Evolutionary conservation across 1,140 invertebrate species (phyloP), one percentile per base, ranked within the genome.

Genomic region (Bathynomus jamesi): DNA sequence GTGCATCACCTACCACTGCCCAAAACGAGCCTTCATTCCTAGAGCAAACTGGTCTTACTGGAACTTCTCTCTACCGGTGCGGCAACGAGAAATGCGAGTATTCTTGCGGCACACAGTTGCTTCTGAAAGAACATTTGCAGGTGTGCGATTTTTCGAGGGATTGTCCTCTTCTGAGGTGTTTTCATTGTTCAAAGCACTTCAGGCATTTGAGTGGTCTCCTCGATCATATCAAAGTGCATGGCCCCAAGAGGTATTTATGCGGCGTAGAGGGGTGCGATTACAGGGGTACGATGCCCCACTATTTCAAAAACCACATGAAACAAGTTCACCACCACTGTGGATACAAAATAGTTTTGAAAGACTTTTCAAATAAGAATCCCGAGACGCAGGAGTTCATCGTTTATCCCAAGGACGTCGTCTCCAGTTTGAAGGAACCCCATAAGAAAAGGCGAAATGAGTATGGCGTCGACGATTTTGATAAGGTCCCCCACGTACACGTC

Each of bases 401-500:
- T 5, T 88, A 76, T 62, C 78, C 78, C 21, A 71, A 74, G 65
- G 73, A 75, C 28, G 61, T 69, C n/a, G 64, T 68, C 0, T 60
- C 69, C 4, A 53, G 53, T 28, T 24, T 61, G 4, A 77, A 67
- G 28, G 73, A 72, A 40, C 40, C 72, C 11, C 68, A 73, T 0
- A 79, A 83, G 24, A 72, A 73, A 8, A 80, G 83, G 0, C 85
- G 85, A 74, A 80, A 80, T 4, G 79, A 80, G 2, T 89, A 83
- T 74, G 80, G 78, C 10, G 88, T 89, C 0, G 82, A 84, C 3
- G 88, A 91, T 68, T 85, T 90, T 29, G 82, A 87, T 27, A 79
- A 80, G 1, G 79, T 92, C 25, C 90, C 90, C 0, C 82, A 85
- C 5, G 85, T 85, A 40, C 85, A 87, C 1, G 89, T 92, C 24